phyloP scores from a whole-genome alignment of 2,888 invertebrate species.

The Stenichneumon culpator region DNA sequence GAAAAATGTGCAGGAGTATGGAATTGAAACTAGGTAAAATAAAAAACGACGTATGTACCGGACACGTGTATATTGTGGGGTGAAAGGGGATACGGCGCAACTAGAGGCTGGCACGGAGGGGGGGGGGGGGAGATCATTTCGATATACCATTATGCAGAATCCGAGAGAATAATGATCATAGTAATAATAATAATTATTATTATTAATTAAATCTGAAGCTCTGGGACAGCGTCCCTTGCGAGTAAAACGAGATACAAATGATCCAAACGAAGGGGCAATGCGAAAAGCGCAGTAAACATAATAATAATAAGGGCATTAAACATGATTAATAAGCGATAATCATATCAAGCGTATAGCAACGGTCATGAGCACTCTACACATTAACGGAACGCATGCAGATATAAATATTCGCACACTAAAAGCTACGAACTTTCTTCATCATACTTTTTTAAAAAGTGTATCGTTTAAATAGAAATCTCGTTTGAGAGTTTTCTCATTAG shows the following conservation, averaged over 20 bases:
- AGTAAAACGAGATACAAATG: no score
- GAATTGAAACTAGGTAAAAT: constrained; percentile 11
- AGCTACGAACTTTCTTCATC: background rate
- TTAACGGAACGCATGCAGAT: background rate
- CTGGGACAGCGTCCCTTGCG: no score
- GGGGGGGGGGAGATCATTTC: background rate
- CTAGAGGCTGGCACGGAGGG: background rate
- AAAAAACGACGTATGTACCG: background rate
- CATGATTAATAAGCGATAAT: no score
- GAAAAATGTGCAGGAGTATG: constrained; percentile 1
- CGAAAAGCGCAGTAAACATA: no score
- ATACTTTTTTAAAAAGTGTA: background rate
- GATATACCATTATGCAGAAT: background rate
- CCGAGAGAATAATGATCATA: background rate
- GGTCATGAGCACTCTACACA: no score
- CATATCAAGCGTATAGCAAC: no score
- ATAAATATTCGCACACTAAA: background rate
- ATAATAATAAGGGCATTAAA: no score
- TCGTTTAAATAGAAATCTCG: background rate
- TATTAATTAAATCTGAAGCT: no score
- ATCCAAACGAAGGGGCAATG: no score
- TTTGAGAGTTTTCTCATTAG: background rate
- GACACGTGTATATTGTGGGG: background rate
- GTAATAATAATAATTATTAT: no score
- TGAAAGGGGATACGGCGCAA: background rate